These are phyloP conservation scores for Chelmon rostratus DNA, from an alignment of 2,797 vertebrate species.

Conservation along the genomic window DNA sequence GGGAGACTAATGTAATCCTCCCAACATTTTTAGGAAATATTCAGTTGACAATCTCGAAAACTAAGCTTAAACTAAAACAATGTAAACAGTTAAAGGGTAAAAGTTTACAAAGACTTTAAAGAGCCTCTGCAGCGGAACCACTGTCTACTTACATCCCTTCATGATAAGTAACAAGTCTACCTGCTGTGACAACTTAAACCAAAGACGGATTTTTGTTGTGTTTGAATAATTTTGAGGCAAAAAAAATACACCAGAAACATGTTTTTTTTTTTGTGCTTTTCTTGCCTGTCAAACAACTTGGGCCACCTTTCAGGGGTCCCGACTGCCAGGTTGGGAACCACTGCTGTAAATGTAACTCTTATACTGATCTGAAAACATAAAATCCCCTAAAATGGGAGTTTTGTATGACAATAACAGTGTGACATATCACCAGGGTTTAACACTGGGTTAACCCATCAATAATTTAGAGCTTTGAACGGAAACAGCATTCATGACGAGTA, in stretches of 20 bases:
- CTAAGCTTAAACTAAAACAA: too few species aligned
- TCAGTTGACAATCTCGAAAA: too few species aligned
- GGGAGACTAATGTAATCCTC: too few species aligned
- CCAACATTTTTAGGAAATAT: background rate
- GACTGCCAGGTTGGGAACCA: too few species aligned
- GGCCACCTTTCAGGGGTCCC: too few species aligned
- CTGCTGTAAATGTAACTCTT: background rate
- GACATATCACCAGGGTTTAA: background rate
- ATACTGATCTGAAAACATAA: background rate
- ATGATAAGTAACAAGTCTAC: background rate
- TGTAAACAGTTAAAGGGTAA: too few species aligned
- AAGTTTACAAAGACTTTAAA: background rate
- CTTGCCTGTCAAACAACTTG: background rate
- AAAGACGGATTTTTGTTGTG: background rate
- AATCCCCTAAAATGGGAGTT: too few species aligned
- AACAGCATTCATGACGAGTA: background rate
- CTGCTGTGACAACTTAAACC: background rate
- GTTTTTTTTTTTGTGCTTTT: too few species aligned
- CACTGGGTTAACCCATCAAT: constrained; percentile 6
- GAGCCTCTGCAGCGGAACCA: too few species aligned
- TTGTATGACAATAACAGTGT: background rate
- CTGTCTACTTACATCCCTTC: background rate
- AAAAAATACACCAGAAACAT: background rate
- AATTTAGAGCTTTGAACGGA: background rate
- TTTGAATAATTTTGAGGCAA: background rate